These are phyloP conservation scores for Microtus ochrogaster DNA, from an alignment of 2,113 vertebrate genomes.

Conservation along the genomic window DNA sequence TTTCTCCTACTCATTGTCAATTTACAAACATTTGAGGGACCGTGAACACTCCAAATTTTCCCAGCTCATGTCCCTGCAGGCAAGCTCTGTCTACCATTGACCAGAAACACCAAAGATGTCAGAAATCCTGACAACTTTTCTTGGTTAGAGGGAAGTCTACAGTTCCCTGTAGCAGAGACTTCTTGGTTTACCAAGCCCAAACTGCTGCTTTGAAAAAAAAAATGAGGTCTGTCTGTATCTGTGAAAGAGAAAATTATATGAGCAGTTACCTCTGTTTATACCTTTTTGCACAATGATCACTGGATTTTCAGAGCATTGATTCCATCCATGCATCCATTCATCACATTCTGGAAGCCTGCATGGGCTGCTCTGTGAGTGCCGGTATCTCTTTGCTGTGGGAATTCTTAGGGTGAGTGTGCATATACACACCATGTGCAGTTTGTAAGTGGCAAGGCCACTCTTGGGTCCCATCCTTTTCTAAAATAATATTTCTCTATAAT, in stretches of 20 bases:
- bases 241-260: constrained; percentile 63
- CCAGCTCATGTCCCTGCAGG: neutral
- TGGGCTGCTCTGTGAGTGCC: constrained; percentile 51
- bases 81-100: neutral
- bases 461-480: constrained; percentile 47
- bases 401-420: neutral
- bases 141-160: neutral
- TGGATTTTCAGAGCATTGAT: constrained; percentile 62
- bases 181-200: constrained; percentile 33
- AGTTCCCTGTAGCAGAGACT: neutral
- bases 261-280: constrained; percentile 71
- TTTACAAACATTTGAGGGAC: neutral
- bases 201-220: constrained; percentile 57
- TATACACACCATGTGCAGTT: neutral
- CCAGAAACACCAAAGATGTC: neutral
- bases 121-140: neutral
- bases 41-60: neutral
- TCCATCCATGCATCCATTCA: neutral
- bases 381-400: constrained; percentile 62
- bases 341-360: constrained; percentile 34
- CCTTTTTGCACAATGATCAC: constrained; percentile 71
- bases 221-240: constrained; percentile 35
- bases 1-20: neutral
- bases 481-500: constrained; percentile 47
- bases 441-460: neutral